Conservation (phyloP, 2,113 vertebrate genomes). For the Pangasianodon gigas region DNA sequence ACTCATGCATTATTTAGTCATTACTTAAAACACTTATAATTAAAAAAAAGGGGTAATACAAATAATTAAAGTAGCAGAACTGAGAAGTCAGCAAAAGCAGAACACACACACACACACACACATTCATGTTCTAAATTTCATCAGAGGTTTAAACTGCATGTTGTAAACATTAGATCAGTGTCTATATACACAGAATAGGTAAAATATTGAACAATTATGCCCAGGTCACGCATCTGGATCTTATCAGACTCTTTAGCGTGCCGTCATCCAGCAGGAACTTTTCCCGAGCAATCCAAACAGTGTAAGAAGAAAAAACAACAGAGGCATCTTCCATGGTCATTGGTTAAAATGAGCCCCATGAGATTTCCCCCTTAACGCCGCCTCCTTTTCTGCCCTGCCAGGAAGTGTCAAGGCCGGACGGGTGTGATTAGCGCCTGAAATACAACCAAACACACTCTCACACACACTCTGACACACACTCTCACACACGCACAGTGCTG, state of each 20-base stretch:
- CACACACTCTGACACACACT: conserved; percentile 39
- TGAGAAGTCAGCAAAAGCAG: neutral
- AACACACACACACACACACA: neutral
- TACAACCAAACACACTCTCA: conserved; percentile 32
- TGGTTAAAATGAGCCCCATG: conserved; percentile 22
- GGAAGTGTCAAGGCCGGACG: conserved; percentile 57
- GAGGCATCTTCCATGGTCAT: conserved; percentile 25
- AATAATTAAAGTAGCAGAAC: too few relatives aligned
- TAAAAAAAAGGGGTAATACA: neutral
- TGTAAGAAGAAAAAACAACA: neutral
- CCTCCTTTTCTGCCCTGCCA: conserved; percentile 26
- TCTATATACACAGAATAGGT: neutral
- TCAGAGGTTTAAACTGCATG: neutral
- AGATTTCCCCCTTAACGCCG: conserved; percentile 27
- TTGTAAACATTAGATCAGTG: neutral
- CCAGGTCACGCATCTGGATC: neutral
- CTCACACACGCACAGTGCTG: conserved; percentile 49
- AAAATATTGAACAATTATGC: neutral
- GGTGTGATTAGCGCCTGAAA: conserved; percentile 49
- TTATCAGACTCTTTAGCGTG: neutral
- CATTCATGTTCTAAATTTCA: neutral
- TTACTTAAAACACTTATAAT: neutral
- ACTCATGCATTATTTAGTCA: neutral
- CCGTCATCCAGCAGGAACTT: conserved; percentile 13
- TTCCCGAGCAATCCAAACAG: neutral